These are phyloP conservation scores for Tragelaphus imberbis DNA, from an alignment of 2,113 vertebrate genomes.

Conservation along the genomic window DNA sequence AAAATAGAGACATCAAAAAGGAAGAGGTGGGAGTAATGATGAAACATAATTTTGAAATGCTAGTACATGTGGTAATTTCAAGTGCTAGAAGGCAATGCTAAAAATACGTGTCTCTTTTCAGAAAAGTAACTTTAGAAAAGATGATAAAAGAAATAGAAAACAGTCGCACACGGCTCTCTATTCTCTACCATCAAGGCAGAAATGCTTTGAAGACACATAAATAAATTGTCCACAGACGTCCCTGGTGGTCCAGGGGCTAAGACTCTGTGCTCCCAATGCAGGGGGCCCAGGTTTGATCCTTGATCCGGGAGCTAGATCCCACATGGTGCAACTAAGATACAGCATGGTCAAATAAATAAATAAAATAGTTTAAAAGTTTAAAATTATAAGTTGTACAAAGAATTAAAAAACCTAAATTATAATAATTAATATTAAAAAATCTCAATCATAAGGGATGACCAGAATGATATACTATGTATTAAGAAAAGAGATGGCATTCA, in stretches of 20 bases:
- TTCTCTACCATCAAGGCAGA: neutral
- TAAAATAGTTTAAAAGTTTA: neutral
- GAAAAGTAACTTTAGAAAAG: neutral
- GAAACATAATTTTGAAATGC: neutral
- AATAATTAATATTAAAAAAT: neutral
- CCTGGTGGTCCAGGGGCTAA: neutral
- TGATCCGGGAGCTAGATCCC: neutral
- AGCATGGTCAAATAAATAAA: neutral
- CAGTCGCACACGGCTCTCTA: neutral
- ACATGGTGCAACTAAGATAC: neutral
- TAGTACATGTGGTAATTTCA: neutral
- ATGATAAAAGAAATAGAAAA: neutral
- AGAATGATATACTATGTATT: neutral
- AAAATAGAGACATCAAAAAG: neutral
- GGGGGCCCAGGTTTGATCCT: neutral
- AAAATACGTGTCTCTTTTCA: conserved; percentile 12
- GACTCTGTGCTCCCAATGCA: neutral
- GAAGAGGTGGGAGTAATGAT: neutral
- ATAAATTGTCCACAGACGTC: neutral
- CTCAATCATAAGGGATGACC: neutral
- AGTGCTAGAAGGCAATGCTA: neutral
- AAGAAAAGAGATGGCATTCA: neutral
- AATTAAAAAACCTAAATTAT: neutral
- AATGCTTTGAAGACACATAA: neutral
- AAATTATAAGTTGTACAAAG: neutral